Base-by-base conservation (phyloP, 2,888 invertebrate species). In the Formica aserva region DNA sequence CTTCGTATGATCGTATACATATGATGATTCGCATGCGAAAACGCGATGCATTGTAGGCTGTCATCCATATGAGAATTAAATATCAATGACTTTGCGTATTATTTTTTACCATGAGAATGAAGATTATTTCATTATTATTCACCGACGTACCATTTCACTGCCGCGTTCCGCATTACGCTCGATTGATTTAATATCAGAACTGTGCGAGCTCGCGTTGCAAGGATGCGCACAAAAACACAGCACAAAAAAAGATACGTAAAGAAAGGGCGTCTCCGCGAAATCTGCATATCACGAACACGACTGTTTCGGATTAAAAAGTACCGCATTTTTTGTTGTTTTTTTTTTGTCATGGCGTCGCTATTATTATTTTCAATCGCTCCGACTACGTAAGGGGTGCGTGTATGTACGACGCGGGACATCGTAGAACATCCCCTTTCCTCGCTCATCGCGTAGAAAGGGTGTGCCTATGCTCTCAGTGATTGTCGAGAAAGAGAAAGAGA, bases 281-380 rank as follows among this genome's bases (percentile, higher is more conserved):
- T 93, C 92, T 93, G 93, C 93, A 93, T 93, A 93, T 93, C 93
- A 93, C 88, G 91, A 86, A 90, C 88, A 88, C 91, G 90, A 92
- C 90, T 90, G 90, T 88, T 89, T 90, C 90, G 92, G 92, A 93
- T 93, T 93, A 92, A 93, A 92, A 92, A 91, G 88, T 89, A 89
- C 88, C 83, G 85, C 83, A 75, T 83, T 90, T 91, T 91, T 89
- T 89, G 75, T 38, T 45, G 82, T 84, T 85, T 90, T 92, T 92
- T 92, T 92, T 92, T 90, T 91, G 89, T 87, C 86, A 84, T 11
- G 60, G 45, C 72, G 60, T 26, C 72, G 83, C 89, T 88, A 88
- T 92, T 92, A 92, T 92, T 90, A 91, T 91, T 90, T 91, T 90
- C 91, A 88, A 90, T 90, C 86, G 86, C 86, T 80, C 85, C 69